Conservation (phyloP, 2,888 invertebrate genomes). For the Lordiphosa fenestrarum region DNA sequence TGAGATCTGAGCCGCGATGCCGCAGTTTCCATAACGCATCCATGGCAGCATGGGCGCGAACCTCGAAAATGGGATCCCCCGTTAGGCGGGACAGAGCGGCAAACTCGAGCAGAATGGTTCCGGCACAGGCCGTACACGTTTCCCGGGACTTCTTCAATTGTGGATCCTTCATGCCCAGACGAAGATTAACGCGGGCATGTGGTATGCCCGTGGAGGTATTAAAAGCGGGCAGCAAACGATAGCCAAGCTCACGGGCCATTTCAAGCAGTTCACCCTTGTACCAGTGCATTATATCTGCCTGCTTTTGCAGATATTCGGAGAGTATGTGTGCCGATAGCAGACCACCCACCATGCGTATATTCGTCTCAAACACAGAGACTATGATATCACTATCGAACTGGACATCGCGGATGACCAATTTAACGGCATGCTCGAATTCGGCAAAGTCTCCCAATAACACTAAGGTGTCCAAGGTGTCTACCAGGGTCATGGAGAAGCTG, state of each 20-base stretch:
- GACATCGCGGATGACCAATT: conserved; percentile 91
- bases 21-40: conserved; percentile 97
- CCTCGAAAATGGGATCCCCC: conserved; percentile 94
- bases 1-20: conserved; percentile 92
- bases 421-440: conserved; percentile 96
- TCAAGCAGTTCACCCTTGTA: conserved; percentile 92
- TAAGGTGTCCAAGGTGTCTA: conserved; percentile 96
- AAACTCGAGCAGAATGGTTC: conserved; percentile 98
- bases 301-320: conserved; percentile 89
- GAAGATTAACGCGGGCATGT: conserved; percentile 95
- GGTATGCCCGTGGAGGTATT: conserved; percentile 99
- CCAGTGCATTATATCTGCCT: conserved; percentile 88
- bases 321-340: conserved; percentile 95
- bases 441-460: conserved; percentile 94
- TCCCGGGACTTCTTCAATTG: conserved; percentile 89
- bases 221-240: conserved; percentile 96
- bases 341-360: conserved; percentile 98
- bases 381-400: conserved; percentile 96
- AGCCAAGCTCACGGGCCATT: conserved; percentile 96
- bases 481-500: conserved; percentile 97
- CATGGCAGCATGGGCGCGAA: conserved; percentile 97
- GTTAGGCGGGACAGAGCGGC: conserved; percentile 96
- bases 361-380: conserved; percentile 99
- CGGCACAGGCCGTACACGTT: conserved; percentile 99
- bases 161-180: conserved; percentile 89